Evolutionary conservation across 2,113 vertebrate species (phyloP), one percentile per base, ranked within the genome.

Genomic region (Himantopus leucocephalus): DNA sequence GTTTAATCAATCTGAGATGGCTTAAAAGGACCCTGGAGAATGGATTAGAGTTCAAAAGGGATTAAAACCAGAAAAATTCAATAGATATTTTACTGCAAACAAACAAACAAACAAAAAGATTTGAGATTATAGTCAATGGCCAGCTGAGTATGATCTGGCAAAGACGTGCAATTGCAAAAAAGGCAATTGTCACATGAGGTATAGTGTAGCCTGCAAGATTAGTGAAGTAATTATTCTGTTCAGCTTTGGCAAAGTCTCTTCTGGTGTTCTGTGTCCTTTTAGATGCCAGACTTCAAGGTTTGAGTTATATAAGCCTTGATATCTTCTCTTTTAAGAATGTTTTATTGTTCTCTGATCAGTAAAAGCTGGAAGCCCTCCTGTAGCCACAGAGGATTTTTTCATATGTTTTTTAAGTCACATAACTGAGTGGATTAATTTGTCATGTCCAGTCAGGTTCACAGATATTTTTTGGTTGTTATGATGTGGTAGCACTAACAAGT

Each of bases 361-460:
- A 66, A 70, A 88, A 90, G 41, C 12, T 29, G 1, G 1, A 81
- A 81, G 15, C 29, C 14, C 9, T 67, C 6, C 3, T 75, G 8
- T 39, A 60, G 20, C 6, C 41, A 59, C 11, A 59, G 14, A 55
- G 5, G 14, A 21, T 1, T 59, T 85, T 75, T 48, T 20, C 7
- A 5, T 9, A 2, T 45, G 3, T 8, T 55, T 34, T 22, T 55
- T 22, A 37, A 41, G 26, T 10, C 27, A 20, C 0, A 0, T 2
- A 29, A 8, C 4, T 47, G 32, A 50, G 17, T 4, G 6, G 17
- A 47, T 64, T 62, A 14, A 43, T 81, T 75, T 84, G 3, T 20
- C 14, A 8, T 16, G 16, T 64, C 14, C 16, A 75, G 12, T 14
- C 30, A 24, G 23, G 32, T n/a, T 63, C 29, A 45, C 22, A 45